Percentiles rank a stretch among this genome's conserved stretches.
phyloP scores from a whole-genome alignment of 2,113 vertebrate species.

The Aleadryas rufinucha region DNA sequence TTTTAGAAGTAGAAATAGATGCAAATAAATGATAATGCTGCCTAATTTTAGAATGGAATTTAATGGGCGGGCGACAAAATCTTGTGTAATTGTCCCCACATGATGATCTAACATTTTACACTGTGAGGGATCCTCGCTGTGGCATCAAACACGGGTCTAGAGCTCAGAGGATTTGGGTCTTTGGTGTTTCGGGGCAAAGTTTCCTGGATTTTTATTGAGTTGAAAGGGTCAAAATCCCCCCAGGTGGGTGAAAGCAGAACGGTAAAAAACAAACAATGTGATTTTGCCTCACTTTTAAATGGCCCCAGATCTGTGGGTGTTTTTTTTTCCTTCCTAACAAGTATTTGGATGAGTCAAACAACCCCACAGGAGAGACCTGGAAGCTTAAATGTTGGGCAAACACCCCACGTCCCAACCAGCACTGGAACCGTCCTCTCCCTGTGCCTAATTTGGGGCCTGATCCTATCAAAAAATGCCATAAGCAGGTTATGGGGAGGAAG shows the following conservation, averaged over 20 bases:
- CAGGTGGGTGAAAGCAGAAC: neutral
- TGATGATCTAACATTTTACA: neutral
- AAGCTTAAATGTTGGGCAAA: neutral
- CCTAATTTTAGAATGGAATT: conserved; percentile 7
- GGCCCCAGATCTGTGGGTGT: too few relatives aligned
- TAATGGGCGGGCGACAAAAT: neutral
- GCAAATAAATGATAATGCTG: neutral
- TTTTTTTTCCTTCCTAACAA: neutral
- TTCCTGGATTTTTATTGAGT: neutral
- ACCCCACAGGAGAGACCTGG: neutral
- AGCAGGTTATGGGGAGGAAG: neutral
- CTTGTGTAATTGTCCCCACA: neutral
- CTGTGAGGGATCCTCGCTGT: rapidly evolving
- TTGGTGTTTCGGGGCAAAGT: neutral
- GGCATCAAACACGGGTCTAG: rapidly evolving
- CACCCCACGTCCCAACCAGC: rapidly evolving
- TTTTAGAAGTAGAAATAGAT: neutral
- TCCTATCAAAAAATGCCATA: neutral
- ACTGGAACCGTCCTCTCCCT: neutral
- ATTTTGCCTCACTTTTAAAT: neutral
- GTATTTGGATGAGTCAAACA: neutral
- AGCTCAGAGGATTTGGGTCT: neutral
- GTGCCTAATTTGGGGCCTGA: neutral
- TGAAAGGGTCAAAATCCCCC: neutral
- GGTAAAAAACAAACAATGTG: neutral